Base-by-base conservation (phyloP, 2,888 invertebrate species). In the Anoncus sp. region DNA sequence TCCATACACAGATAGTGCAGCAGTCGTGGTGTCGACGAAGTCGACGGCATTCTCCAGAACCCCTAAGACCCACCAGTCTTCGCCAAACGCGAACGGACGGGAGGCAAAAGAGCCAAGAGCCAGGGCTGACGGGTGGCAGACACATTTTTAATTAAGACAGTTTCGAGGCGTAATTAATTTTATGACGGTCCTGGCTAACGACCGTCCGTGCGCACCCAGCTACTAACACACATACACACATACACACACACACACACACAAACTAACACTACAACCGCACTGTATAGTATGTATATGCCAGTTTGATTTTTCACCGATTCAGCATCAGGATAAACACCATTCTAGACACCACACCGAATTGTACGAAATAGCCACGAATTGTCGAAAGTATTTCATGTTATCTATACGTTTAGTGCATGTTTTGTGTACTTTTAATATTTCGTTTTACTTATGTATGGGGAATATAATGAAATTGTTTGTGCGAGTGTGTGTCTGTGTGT, bases 81-180 rank as follows among this genome's bases (percentile, higher is more conserved):
- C 38, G 66, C 35, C 60, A 60, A 77, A 51, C 45, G 47, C 51
- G 80, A 69, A 75, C 77, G 72, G 76, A 70, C 74, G 69, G 74
- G 62, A 73, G 80, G 82, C 74, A 81, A 76, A 80, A 70, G 66
- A 72, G 69, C 74, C 71, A 71, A 67, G 75, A 63, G 75, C 75
- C 35, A 43, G 27, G 77, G 80, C 84, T 86, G 86, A 86, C 85
- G 85, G 82, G 80, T 82, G 86, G 83, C 85, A 85, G 87, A 86
- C 89, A 88, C 87, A 88, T 89, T 90, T 90, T 90, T 90, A 90
- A 90, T 90, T 88, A 89, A 90, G 89, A 90, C 88, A 88, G 86
- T 89, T 88, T 89, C 87, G 86, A 88, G 87, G 84, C 86, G 89
- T 89, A 90, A 90, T 90, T 90, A 89, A 90, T 89, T 90, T 90